Base-by-base conservation (phyloP, 64 coral and sea anemone genomes). In the Hydrozoanthus tunicans region DNA sequence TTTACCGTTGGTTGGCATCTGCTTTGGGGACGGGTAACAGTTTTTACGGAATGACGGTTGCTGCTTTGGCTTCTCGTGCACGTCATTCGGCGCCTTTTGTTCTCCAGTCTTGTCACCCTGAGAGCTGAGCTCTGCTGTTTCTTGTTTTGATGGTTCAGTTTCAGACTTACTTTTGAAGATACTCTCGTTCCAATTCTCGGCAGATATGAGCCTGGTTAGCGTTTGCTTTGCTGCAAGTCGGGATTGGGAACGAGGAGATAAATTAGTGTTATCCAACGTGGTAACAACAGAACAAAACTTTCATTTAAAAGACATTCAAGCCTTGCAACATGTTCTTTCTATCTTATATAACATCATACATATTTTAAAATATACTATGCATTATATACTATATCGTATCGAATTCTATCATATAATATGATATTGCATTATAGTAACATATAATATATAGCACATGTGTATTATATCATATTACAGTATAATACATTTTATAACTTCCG, bases 181-280 rank as follows among this genome's bases (percentile, higher is more conserved):
- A 74, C 71, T 12, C 51, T 74, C 70, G 51, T 9, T 73, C 70
- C 70, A 73, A 4, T 73, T 32, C 26, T 81, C 79, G 32, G 8
- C 20, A n/a, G 53, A 62, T 9, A 81, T 25, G 59, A 81, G 79
- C 5, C 79, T 60, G 24, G 58, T 81, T 9, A 81, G 59, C 58
- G 62, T 63, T 63, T 81, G 79, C 25, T 63, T 81, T 63, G 79
- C 79, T 81, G 25, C 9, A 64, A 81, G 13, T 51, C 5, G 32
- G 12, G 79, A 62, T 59, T 51, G 25, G 51, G n/a, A 74, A 43
- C 32, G 32, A 43, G 10, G 7, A 32, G 6, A 26, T 20, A 26
- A 51, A 43, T 43, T 43, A 43, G 32, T 43, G 27, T 13, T 11
- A 8, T 51, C 0, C 26, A 74, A 74, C 3, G 9, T 74, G 27